These are phyloP conservation scores for Tangara arthus DNA, from an alignment of 2,797 vertebrate genomes.

Conservation along the genomic window DNA sequence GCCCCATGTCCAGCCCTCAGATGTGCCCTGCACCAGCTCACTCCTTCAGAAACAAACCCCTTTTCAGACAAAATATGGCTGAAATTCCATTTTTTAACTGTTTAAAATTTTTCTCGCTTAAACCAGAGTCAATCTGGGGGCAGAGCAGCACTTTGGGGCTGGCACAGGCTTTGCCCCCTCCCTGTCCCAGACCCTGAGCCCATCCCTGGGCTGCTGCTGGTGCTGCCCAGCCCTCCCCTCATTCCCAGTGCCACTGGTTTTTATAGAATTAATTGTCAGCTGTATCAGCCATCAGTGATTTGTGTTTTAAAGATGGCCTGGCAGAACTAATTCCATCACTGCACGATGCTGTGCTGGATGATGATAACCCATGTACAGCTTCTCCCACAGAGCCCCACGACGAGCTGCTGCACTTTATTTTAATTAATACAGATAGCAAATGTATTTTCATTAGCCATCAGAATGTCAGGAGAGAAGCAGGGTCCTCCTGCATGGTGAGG, in stretches of 20 bases:
- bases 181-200: fast-evolving
- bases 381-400: slow-evolving; percentile 14
- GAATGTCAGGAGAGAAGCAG: neutral
- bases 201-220: neutral
- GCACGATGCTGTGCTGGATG: neutral
- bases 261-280: neutral
- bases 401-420: slow-evolving; percentile 31
- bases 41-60: neutral
- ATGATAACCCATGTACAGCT: slow-evolving; percentile 3
- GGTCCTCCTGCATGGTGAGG: fast-evolving
- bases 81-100: neutral
- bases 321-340: slow-evolving; percentile 38
- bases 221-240: neutral
- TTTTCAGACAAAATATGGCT: too few relatives aligned
- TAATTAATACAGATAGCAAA: slow-evolving; percentile 63
- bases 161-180: neutral
- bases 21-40: neutral
- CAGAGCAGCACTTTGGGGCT: neutral
- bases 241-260: fast-evolving
- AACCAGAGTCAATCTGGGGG: fast-evolving
- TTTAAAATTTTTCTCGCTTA: fast-evolving
- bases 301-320: slow-evolving; percentile 26
- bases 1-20: neutral
- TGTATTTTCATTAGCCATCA: slow-evolving; percentile 36
- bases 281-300: slow-evolving; percentile 17